phyloP scores from a whole-genome alignment of 2,797 vertebrate species.

The Enteromius fasciolatus region DNA sequence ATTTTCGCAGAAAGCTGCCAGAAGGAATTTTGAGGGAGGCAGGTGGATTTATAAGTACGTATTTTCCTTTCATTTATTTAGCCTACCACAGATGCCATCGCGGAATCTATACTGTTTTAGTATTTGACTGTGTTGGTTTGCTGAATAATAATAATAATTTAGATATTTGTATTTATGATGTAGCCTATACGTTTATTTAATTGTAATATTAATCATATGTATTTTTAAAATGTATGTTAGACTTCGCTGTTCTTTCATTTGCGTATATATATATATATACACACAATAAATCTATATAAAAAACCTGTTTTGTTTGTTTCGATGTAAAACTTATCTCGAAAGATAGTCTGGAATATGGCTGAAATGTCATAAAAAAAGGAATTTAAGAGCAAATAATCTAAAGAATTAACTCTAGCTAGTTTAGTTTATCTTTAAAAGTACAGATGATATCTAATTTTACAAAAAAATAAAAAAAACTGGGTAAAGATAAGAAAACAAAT shows the following conservation, averaged over 20 bases:
- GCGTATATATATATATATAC: background rate
- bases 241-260: background rate
- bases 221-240: background rate
- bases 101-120: background rate
- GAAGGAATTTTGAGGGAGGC: background rate
- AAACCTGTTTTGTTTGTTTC: background rate
- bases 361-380: no score
- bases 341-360: background rate
- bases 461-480: background rate
- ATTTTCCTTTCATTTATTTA: background rate
- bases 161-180: background rate
- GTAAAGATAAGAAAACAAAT: background rate
- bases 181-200: background rate
- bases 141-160: background rate
- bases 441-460: background rate
- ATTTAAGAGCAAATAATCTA: background rate
- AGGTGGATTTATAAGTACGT: constrained; percentile 1
- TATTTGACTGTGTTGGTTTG: constrained; percentile 7
- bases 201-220: background rate
- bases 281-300: background rate
- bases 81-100: background rate
- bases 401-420: constrained; percentile 5
- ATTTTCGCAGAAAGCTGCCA: background rate
- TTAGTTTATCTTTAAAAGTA: background rate
- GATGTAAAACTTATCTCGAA: background rate